Percentiles rank a stretch among this genome's conserved stretches.
Conservation (phyloP, 2,797 vertebrate genomes). For the Eleutherodactylus coqui region DNA sequence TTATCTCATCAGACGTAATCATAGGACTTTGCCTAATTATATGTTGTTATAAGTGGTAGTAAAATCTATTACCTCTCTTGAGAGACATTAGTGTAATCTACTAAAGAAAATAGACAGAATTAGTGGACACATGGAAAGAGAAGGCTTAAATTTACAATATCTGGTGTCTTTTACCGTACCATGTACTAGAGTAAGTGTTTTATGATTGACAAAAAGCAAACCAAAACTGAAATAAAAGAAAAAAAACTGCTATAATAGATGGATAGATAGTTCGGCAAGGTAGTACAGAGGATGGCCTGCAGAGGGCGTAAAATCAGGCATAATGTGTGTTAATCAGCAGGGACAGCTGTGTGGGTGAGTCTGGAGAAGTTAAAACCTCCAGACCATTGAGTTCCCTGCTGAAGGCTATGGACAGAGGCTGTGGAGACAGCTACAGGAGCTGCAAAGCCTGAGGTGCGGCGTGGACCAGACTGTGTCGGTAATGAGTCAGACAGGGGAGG, state of each 20-base stretch:
- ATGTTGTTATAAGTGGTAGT: constrained; percentile 55
- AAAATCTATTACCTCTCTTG: constrained; percentile 49
- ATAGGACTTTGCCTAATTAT: constrained; percentile 45
- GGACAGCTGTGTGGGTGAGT: too few relatives aligned
- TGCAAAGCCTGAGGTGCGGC: too few relatives aligned
- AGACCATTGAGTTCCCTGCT: too few relatives aligned
- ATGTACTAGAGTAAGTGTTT: neutral
- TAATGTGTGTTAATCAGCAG: too few relatives aligned
- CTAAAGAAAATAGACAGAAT: constrained; percentile 44
- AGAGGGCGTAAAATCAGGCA: too few relatives aligned
- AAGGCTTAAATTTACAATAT: neutral
- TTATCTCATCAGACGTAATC: constrained; percentile 51
- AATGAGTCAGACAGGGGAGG: too few relatives aligned
- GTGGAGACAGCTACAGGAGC: too few relatives aligned
- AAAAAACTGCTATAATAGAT: too few relatives aligned
- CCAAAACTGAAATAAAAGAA: neutral
- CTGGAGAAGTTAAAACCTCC: too few relatives aligned
- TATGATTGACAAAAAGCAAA: neutral
- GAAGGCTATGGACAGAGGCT: too few relatives aligned
- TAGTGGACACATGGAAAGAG: constrained; percentile 30
- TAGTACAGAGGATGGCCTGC: too few relatives aligned
- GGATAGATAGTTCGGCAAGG: neutral
- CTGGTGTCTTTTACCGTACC: neutral
- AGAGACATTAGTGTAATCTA: constrained; percentile 40
- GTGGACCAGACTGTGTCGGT: too few relatives aligned